These are phyloP conservation scores for Sebastes vulpes DNA, from an alignment of 2,797 vertebrate genomes.

Conservation along the genomic window DNA sequence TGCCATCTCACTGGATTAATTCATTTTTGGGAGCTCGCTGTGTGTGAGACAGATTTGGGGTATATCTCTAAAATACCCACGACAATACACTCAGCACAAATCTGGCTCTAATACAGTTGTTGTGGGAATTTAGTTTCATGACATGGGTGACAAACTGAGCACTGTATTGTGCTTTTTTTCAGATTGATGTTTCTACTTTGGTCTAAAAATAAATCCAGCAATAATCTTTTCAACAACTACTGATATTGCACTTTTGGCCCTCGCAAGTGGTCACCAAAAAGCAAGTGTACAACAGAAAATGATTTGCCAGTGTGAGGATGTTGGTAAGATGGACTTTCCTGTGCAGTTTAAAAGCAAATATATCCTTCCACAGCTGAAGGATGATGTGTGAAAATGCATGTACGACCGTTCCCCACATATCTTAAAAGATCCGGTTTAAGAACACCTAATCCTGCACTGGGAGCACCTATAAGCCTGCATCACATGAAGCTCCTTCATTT, in stretches of 20 bases:
- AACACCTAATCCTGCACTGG: conserved; percentile 36
- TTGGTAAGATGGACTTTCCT: not conserved
- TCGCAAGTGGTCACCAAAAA: not conserved
- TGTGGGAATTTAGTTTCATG: not conserved
- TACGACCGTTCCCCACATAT: conserved; percentile 3
- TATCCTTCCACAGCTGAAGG: not conserved
- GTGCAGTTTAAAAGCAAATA: not conserved
- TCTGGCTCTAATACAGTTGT: not conserved
- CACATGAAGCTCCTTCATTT: conserved; percentile 7
- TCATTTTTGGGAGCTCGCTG: conserved; percentile 9
- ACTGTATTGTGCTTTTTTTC: not conserved
- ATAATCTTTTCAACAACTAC: not conserved
- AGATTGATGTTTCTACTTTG: not conserved
- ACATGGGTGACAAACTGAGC: not conserved
- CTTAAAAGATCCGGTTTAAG: conserved; percentile 27
- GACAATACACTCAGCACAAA: not conserved
- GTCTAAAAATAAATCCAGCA: not conserved
- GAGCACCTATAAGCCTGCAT: not conserved
- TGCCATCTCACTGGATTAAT: conserved; percentile 6
- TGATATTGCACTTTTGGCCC: not conserved
- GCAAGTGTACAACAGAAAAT: not conserved
- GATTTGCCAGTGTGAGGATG: not conserved
- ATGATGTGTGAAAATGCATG: not conserved
- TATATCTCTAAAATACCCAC: conserved; percentile 15
- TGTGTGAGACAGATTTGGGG: conserved; percentile 9